Evolutionary conservation across 2,797 vertebrate genomes (phyloP).

Genomic region (Cuculus canorus): DNA sequence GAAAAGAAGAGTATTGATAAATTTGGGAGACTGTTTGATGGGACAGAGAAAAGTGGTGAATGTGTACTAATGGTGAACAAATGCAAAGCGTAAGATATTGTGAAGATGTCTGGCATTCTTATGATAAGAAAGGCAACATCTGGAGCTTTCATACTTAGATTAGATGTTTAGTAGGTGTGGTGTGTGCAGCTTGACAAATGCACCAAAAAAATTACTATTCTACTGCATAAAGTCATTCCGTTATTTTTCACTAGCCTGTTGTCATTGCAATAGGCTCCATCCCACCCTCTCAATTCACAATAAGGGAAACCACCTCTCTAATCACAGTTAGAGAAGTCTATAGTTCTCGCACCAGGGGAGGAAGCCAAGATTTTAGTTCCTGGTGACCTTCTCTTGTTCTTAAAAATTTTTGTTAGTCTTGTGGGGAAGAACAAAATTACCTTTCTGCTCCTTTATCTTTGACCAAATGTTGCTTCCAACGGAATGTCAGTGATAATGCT

Average conservation of each 20-base stretch:
- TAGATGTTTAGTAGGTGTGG: neutral
- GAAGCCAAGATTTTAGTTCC: neutral
- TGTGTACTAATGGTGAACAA: neutral
- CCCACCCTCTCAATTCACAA: neutral
- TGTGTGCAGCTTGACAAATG: neutral
- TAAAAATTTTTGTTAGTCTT: neutral
- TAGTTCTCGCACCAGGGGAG: neutral
- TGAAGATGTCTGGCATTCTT: neutral
- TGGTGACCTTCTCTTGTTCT: neutral
- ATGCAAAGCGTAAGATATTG: accelerated
- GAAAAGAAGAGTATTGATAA: neutral
- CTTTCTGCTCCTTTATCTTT: neutral
- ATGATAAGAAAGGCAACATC: neutral
- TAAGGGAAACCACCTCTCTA: neutral
- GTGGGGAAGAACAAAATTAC: neutral
- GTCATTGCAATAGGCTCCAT: neutral
- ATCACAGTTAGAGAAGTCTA: neutral
- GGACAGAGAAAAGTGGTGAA: neutral
- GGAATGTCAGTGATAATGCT: neutral
- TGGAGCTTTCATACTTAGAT: neutral
- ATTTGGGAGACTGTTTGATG: neutral
- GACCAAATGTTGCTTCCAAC: neutral
- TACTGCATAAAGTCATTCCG: neutral
- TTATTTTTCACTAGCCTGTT: neutral
- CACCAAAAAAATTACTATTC: neutral